Conservation (phyloP, 2,797 vertebrate genomes). For the Oreochromis mossambicus region DNA sequence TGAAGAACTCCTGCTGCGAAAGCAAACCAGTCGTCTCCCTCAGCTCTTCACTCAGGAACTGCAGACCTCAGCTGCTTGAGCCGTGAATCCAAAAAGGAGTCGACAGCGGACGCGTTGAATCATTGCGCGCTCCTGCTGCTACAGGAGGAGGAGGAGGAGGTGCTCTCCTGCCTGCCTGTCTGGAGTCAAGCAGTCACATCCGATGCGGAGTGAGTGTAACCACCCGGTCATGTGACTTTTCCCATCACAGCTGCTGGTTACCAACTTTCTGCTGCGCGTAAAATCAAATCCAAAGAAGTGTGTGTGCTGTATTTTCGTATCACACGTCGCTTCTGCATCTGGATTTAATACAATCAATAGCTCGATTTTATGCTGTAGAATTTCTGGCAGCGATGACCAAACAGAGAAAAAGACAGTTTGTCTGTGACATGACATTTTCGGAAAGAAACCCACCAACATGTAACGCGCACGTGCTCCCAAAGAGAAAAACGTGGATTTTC, state of each 20-base stretch:
- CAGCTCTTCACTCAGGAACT: not conserved
- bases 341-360: not conserved
- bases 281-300: not conserved
- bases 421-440: not conserved
- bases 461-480: not conserved
- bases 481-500: not conserved
- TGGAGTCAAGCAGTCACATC: constrained; percentile 25
- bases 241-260: not conserved
- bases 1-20: not conserved
- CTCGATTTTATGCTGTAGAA: not conserved
- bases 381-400: not conserved
- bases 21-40: not conserved
- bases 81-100: not conserved
- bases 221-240: constrained; percentile 35
- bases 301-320: not conserved
- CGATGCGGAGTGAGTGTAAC: not conserved
- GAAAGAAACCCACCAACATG: not conserved
- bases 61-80: not conserved
- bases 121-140: constrained; percentile 36
- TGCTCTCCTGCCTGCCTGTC: not conserved
- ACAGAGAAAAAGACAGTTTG: not conserved
- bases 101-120: constrained; percentile 6
- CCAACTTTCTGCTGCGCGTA: not conserved
- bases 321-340: not conserved
- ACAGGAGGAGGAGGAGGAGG: not conserved